Evolutionary conservation across 2,888 invertebrate species (phyloP), one percentile per base, ranked within the genome.

Genomic region (Meganola albula): DNA sequence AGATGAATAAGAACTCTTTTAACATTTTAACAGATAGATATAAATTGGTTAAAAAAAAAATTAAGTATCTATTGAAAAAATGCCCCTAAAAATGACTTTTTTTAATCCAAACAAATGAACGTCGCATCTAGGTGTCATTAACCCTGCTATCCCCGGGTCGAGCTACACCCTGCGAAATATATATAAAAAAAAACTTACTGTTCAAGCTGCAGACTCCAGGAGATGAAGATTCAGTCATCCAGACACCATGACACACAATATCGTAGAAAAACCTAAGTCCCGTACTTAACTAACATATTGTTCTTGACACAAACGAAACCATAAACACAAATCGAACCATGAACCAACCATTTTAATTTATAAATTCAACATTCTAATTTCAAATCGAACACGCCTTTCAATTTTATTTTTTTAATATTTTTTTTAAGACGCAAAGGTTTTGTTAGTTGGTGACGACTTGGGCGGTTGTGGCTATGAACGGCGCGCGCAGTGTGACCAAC

Each of bases 401-500:
- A 44, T 29, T 52, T 40, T 55, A 53, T 51, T 56, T 58, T 57
- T 49, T 48, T 48, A 48, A 54, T 39, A 50, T 44, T 40, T 57
- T 61, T 51, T 59, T 56, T 47, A 26, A 43, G 43, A 39, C 30
- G 40, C 40, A 25, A 45, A 51, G 58, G 63, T 59, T 60, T 57
- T 41, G 52, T 37, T 53, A 50, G 49, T 43, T 40, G 44, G 48
- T 50, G 43, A 35, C 39, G 55, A 52, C 47, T 47, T 52, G 62
- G 64, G 63, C 63, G 63, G 59, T 46, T 40, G 48, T 37, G 40
- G 24, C 22, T 51, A 46, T 47, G 48, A 49, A 47, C 53, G 53
- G 70, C 64, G 63, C 62, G 65, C 63, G 63, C 66, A 58, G 38
- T 31, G 47, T 30, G 28, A 12, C 48, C 37, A 27, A 50, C 63